Evolutionary conservation across 2,888 invertebrate genomes (phyloP), one percentile per base, ranked within the genome.

Genomic region (Balanococcus diminutus): DNA sequence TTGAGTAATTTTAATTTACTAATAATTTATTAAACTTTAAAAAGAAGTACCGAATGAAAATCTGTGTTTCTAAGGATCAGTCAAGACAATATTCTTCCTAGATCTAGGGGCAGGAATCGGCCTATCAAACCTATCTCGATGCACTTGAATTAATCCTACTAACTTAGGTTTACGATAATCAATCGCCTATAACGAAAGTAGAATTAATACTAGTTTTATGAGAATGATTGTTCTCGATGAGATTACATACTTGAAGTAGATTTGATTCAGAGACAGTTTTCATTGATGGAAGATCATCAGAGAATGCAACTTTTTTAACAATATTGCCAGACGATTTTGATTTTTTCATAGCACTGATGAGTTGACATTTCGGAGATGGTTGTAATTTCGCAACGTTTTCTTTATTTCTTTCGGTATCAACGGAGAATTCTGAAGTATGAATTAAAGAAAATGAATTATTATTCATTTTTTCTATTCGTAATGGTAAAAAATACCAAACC

Each of bases 231-330:
- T n/a, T n/a, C n/a, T 36, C 9, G 9, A 79, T 79, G 6, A 28
- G 22, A 22, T 36, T 22, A 22, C 14, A n/a, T 79, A 79, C 75
- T 22, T 79, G 28, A 22, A 79, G 9, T n/a, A 79, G 36, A 36
- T 79, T 79, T 2, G 75, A 79, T 36, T 79, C 75, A 5, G 75
- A 79, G 11, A 79, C 36, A 9, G 75, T 79, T 79, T 79, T 79
- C 36, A 19, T 79, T 36, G 75, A 79, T 11, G 75, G 75, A 32
- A 79, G 36, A 19, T 79, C 75, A 19, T 79, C 75, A 9, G 28
- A 28, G 8, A 79, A 79, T 6, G 75, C 75, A 79, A 79, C 75
- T 36, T 79, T 79, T 79, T 79, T 79, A 0, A 79, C 75, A 16
- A 79, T 79, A 19, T 79, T 79, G 19, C 75, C 75, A 2, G 75